Conservation (phyloP, 53 echinoderm and acorn worm genomes). For the Arbacia lixula region DNA sequence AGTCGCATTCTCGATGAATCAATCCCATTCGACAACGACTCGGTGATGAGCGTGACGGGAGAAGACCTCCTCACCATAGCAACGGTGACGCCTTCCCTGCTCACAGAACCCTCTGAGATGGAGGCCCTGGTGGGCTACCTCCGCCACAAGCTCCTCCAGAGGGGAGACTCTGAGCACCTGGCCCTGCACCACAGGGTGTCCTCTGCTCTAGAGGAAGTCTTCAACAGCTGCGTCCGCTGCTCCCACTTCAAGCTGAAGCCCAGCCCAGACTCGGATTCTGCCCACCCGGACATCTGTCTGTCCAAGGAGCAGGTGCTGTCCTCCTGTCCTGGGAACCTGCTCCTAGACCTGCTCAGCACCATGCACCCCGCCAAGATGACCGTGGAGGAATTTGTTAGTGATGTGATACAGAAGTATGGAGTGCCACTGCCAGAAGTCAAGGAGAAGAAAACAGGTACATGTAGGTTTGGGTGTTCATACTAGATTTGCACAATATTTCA, state of each 20-base stretch:
- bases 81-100: slow-evolving; percentile 65
- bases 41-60: slow-evolving; percentile 73
- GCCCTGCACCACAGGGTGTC: slow-evolving; percentile 31
- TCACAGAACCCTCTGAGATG: slow-evolving; percentile 71
- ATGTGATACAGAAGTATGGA: slow-evolving; percentile 82
- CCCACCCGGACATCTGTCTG: slow-evolving; percentile 58
- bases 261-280: slow-evolving; percentile 52
- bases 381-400: slow-evolving; percentile 67
- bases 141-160: slow-evolving; percentile 66
- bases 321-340: slow-evolving; percentile 78
- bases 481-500: no score
- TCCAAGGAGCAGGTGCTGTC: slow-evolving; percentile 83
- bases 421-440: slow-evolving; percentile 63
- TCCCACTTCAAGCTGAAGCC: slow-evolving; percentile 72
- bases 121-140: slow-evolving; percentile 71
- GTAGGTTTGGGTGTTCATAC: not conserved
- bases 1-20: slow-evolving; percentile 71
- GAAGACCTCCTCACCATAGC: slow-evolving; percentile 81
- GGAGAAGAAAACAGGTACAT: slow-evolving; percentile 68
- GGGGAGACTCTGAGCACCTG: slow-evolving; percentile 41
- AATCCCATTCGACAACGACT: slow-evolving; percentile 65
- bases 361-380: slow-evolving; percentile 74
- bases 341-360: slow-evolving; percentile 72
- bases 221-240: slow-evolving; percentile 73
- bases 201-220: slow-evolving; percentile 64